These are phyloP conservation scores for Coregonus clupeaformis DNA, from an alignment of 2,113 vertebrate species.

Conservation along the genomic window DNA sequence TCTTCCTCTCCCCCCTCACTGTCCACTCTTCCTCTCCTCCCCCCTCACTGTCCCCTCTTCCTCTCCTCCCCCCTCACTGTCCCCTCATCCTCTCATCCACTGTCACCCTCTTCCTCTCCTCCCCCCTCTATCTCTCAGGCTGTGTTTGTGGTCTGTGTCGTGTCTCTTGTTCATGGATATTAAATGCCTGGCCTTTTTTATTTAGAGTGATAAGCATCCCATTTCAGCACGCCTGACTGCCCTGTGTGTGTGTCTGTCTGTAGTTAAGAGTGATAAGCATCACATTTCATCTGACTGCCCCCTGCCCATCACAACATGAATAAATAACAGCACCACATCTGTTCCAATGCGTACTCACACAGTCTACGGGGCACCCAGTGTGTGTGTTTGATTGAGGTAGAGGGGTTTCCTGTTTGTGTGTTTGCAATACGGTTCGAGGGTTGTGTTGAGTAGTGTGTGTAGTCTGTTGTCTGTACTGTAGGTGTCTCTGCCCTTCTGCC, in stretches of 20 bases:
- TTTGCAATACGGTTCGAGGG: neutral
- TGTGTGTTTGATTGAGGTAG: neutral
- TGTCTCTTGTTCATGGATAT: neutral
- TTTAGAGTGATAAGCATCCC: conserved; percentile 8
- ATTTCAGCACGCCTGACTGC: conserved; percentile 5
- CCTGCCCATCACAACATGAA: neutral
- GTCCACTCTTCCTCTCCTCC: neutral
- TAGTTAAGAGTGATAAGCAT: no score
- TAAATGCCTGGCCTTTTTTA: neutral
- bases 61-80: no score
- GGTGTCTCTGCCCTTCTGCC: neutral
- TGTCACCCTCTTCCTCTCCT: neutral
- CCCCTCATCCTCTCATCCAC: no score
- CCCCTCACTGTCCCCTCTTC: no score
- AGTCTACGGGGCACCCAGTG: neutral
- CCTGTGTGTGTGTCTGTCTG: no score
- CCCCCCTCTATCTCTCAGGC: neutral
- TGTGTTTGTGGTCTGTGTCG: neutral
- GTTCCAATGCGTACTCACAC: neutral
- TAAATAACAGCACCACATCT: conserved; percentile 4
- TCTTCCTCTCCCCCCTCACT: neutral
- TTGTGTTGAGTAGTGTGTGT: conserved; percentile 6
- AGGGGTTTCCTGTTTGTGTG: neutral
- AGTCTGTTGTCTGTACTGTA: neutral
- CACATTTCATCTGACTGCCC: no score